Evolutionary conservation across 2,797 vertebrate species (phyloP), one percentile per base, ranked within the genome.

Genomic region (Pelodytes ibericus): DNA sequence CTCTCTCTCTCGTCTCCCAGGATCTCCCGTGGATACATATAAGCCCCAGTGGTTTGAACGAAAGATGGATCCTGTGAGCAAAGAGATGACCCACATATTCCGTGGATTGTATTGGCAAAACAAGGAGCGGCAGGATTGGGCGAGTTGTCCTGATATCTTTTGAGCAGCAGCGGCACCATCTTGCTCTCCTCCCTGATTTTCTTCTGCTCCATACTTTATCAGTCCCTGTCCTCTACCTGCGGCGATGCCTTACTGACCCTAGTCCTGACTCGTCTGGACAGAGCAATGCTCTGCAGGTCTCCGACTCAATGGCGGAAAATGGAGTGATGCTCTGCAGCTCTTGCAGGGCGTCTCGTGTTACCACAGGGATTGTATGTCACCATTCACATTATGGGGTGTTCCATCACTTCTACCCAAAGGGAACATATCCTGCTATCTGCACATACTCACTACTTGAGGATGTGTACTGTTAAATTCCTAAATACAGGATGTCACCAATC

Each of bases 71-170:
- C 89, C 91, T 0, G 82, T 83, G 10, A 96, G 95, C 0, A 94
- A 94, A 86, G 96, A 98, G 86, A 74, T 90, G 65, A 84, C 93
- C 0, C 94, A 98, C 8, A 80, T 97, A 86, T 99, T 96, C 88
- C 93, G 86, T 62, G 96, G 96, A 0, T 95, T 95, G 1, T 99
- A 99, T 89, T 99, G 97, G 97, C 96, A 98, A 82, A 88, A 93
- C 49, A 99, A 99, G 81, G 96, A 97, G 3, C 91, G 90, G 64
- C 92, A 95, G 83, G 86, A 81, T 87, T 99, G 97, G 97, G 89
- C 83, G 74, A 30, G 81, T 69, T 98, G 97, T 82, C 94, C 96
- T 0, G 92, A 97, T 77, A 96, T 98, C 86, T 99, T 96, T 91
- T 98, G 85, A 91, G 74, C 26, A 0, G 4, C 51, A 22, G 70